Base-by-base conservation (phyloP, 2,113 vertebrate genomes). In the Callospermophilus lateralis region DNA sequence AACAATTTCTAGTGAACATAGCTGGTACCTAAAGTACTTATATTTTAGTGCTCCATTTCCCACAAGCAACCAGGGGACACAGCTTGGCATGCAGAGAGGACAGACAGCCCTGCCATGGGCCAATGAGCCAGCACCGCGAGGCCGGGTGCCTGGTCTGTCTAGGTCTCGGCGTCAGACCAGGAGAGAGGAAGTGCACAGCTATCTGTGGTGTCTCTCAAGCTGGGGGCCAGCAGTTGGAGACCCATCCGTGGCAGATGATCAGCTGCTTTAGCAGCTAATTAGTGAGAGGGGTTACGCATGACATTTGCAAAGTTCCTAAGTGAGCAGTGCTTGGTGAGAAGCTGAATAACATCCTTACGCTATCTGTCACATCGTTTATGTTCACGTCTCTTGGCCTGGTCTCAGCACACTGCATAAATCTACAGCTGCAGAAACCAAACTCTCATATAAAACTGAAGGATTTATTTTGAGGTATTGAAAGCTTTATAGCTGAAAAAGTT, bases 381-480 rank as follows among this genome's bases (percentile, higher is more conserved):
- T 76, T 97, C 97, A 67, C 97, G 84, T 84, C 97, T 97, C 85
- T 65, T 95, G 97, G 95, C 92, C 96, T 19, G 1, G 94, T 93
- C 89, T 78, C 85, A 26, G 95, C 92, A 91, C 85, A 89, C 94
- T 32, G 16, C 98, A 95, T 97, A 97, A 97, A 97, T 95, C 84
- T 97, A 91, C 98, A 97, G 97, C 98, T 98, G 97, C 94, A 95
- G 97, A 98, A 94, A 89, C 93, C 81, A 76, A 96, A 94, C 89
- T 96, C 32, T 65, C 95, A 92, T 81, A 97, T 95, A 97, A 97
- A 98, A 97, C 65, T 94, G 97, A 98, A 98, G 97, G 98, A 98
- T 98, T 98, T 98, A 98, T 97, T 97, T 96, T 92, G 96, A 98
- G 92, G 96, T 97, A 96, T 94, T 98, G 98, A 98, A 98, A 98